These are phyloP conservation scores for Lithophane leautieri DNA, from an alignment of 2,888 invertebrate genomes.

Conservation along the genomic window DNA sequence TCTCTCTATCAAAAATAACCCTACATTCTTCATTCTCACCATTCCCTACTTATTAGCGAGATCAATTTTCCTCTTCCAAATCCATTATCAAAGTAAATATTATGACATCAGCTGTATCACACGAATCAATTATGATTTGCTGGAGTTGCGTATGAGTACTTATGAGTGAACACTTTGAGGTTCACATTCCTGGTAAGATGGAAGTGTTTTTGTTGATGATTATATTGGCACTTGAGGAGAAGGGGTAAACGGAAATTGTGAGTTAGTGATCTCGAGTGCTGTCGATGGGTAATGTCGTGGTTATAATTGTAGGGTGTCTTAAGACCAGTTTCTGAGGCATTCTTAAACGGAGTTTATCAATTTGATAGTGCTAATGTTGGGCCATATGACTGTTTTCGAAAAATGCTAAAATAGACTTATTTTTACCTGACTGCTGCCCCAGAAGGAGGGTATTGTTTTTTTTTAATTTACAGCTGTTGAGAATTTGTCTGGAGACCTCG, in stretches of 20 bases:
- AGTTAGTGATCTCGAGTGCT: background rate
- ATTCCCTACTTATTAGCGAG: slow-evolving; percentile 2
- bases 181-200: background rate
- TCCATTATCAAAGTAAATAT: slow-evolving; percentile 55
- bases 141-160: slow-evolving; percentile 29
- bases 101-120: slow-evolving; percentile 46
- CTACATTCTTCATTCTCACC: slow-evolving; percentile 3
- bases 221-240: slow-evolving; percentile 2
- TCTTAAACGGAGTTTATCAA: background rate
- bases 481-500: background rate
- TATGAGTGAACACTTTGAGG: slow-evolving; percentile 13
- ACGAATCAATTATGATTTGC: slow-evolving; percentile 52
- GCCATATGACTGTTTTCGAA: background rate
- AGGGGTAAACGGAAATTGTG: slow-evolving; percentile 16
- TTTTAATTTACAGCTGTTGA: background rate
- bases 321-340: background rate
- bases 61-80: slow-evolving; percentile 18
- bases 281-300: background rate
- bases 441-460: too few relatives aligned
- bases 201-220: slow-evolving; percentile 43
- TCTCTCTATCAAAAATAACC: slow-evolving; percentile 12
- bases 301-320: background rate
- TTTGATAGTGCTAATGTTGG: background rate
- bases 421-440: too few relatives aligned
- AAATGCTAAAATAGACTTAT: background rate